phyloP scores from a whole-genome alignment of 1,140 invertebrate genomes.

The Lepidurus couesii region DNA sequence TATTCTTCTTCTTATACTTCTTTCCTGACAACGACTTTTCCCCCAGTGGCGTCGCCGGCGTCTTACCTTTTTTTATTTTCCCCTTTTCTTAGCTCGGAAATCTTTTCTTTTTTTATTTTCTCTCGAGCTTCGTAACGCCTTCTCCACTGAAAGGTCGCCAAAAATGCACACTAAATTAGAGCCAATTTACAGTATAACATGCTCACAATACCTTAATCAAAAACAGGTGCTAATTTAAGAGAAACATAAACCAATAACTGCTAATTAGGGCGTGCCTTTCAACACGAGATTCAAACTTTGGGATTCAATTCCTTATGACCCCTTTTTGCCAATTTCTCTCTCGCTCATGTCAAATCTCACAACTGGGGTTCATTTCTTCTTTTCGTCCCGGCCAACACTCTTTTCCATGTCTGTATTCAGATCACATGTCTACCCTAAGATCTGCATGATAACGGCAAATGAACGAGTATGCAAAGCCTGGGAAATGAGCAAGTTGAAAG shows the following conservation, averaged over 20 bases:
- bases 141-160: not conserved
- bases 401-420: not conserved
- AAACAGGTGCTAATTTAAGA: not conserved
- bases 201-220: conserved; percentile 8
- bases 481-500: conserved; percentile 6
- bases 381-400: not conserved
- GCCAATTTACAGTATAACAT: not conserved
- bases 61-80: not conserved
- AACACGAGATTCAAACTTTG: not conserved
- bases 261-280: not conserved
- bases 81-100: not conserved
- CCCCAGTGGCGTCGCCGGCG: not conserved
- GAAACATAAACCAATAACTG: not conserved
- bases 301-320: not conserved
- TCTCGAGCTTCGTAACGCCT: not conserved
- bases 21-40: conserved; percentile 17
- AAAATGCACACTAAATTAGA: conserved; percentile 10
- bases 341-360: not conserved
- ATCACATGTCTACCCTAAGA: not conserved
- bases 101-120: not conserved
- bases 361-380: not conserved
- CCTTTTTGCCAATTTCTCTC: not conserved
- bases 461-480: conserved; percentile 6
- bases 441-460: not conserved
- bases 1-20: conserved; percentile 9